Conservation (phyloP, 2,113 vertebrate species). For the Myiozetetes cayanensis region DNA sequence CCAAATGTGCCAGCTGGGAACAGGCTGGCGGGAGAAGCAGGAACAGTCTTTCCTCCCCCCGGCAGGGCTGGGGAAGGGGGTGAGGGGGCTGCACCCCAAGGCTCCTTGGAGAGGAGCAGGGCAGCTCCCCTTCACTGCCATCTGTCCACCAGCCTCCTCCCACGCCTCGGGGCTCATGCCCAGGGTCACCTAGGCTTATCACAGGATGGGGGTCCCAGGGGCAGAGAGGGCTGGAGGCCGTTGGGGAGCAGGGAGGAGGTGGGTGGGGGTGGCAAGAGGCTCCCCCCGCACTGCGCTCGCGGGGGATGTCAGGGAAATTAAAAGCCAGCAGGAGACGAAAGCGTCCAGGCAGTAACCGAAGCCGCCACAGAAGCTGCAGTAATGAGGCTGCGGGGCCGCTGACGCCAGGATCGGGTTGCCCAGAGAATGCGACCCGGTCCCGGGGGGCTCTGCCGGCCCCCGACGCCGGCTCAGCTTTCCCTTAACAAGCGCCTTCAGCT, state of each 20-base stretch:
- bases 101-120: not conserved
- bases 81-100: not conserved
- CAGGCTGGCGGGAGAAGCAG: not conserved
- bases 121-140: not conserved
- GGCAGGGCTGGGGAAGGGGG: not conserved
- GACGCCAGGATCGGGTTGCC: slow-evolving; percentile 56
- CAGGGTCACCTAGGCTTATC: accelerated
- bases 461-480: slow-evolving; percentile 56
- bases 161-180: not conserved
- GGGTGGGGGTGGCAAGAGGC: not conserved
- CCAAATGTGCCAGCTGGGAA: slow-evolving; percentile 58
- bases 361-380: not conserved
- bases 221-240: not conserved
- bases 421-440: slow-evolving; percentile 22
- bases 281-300: not conserved
- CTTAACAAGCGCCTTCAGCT: not conserved
- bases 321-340: slow-evolving; percentile 8
- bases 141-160: not conserved
- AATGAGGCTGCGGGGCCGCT: slow-evolving; percentile 15
- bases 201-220: not conserved
- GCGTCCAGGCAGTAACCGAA: slow-evolving; percentile 34
- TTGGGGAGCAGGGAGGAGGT: not conserved
- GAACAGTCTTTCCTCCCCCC: not conserved
- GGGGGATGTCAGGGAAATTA: slow-evolving; percentile 28
- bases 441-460: slow-evolving; percentile 12